A percentile compares a stretch with the other conserved stretches of the same genome.
These are phyloP conservation scores for Oxystoma pomonae DNA, from an alignment of 2,888 invertebrate species.

Conservation along the genomic window DNA sequence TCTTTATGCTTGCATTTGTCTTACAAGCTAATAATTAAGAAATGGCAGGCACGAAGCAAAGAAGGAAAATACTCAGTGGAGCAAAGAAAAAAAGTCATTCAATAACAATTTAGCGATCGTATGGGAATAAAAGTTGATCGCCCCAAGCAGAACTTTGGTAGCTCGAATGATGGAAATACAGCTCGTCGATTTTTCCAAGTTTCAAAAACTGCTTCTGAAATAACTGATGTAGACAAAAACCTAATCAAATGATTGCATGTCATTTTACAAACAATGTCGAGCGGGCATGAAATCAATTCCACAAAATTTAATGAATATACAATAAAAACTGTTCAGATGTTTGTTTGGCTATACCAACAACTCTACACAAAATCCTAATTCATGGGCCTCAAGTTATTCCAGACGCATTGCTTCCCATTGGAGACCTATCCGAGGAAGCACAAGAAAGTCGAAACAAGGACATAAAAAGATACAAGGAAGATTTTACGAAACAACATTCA, in stretches of 20 bases:
- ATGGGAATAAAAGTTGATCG: conserved; percentile 16
- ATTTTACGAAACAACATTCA: background rate
- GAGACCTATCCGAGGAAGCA: conserved; percentile 25
- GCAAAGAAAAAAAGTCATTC: conserved; percentile 7
- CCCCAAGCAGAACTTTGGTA: conserved; percentile 19
- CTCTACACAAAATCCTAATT: conserved; percentile 34
- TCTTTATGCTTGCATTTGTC: background rate
- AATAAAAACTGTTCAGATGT: conserved; percentile 21
- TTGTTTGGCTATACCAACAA: conserved; percentile 29
- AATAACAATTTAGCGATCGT: conserved; percentile 10
- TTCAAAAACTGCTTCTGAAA: conserved; percentile 11
- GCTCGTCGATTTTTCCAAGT: conserved; percentile 21
- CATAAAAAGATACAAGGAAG: conserved; percentile 4
- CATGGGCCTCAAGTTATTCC: conserved; percentile 34
- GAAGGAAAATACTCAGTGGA: conserved; percentile 5
- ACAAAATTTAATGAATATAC: background rate
- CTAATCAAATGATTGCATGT: conserved; percentile 9
- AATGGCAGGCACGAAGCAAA: conserved; percentile 2
- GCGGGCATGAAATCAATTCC: conserved; percentile 1
- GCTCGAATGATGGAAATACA: conserved; percentile 23
- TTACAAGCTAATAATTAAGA: background rate
- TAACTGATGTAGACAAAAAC: conserved; percentile 17
- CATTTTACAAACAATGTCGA: conserved; percentile 12
- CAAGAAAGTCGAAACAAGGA: conserved; percentile 22
- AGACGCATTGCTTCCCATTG: conserved; percentile 31